Percentiles rank a stretch among this genome's conserved stretches.
phyloP scores from a whole-genome alignment of 2,888 invertebrate genomes.

The Cryptocephalus primarius region DNA sequence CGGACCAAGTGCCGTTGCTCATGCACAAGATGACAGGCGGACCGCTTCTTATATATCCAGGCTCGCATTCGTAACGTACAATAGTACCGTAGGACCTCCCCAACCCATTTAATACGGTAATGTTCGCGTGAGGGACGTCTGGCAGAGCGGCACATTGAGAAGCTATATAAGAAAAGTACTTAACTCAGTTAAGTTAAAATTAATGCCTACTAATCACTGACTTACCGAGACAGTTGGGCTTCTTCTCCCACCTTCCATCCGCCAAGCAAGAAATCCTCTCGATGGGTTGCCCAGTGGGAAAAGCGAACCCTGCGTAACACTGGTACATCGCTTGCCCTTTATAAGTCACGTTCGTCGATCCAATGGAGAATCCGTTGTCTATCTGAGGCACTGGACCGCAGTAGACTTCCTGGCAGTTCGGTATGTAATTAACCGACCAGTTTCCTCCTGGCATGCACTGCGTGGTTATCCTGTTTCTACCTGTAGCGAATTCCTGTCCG shows the following conservation, averaged over 20 bases:
- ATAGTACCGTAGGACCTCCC: slow-evolving; percentile 90
- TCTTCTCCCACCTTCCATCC: slow-evolving; percentile 86
- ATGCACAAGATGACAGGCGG: slow-evolving; percentile 86
- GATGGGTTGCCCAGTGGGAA: slow-evolving; percentile 75
- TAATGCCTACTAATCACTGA: too few species aligned
- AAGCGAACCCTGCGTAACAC: slow-evolving; percentile 93
- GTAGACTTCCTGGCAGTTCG: slow-evolving; percentile 91
- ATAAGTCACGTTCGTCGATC: slow-evolving; percentile 91
- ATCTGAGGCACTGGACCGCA: slow-evolving; percentile 98
- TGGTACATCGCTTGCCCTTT: slow-evolving; percentile 89
- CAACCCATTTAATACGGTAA: slow-evolving; percentile 78
- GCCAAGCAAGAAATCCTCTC: slow-evolving; percentile 83
- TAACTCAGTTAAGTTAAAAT: too few species aligned
- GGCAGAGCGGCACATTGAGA: slow-evolving; percentile 82
- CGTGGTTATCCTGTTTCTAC: slow-evolving; percentile 71
- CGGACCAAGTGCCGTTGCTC: slow-evolving; percentile 94
- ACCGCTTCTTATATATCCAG: slow-evolving; percentile 79
- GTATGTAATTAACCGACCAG: slow-evolving; percentile 87
- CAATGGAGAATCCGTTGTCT: slow-evolving; percentile 93
- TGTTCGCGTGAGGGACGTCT: slow-evolving; percentile 79
- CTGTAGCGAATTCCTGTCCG: slow-evolving; percentile 90
- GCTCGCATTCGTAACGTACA: slow-evolving; percentile 83
- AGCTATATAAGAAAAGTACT: too few species aligned
- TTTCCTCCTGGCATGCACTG: slow-evolving; percentile 82
- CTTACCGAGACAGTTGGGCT: slow-evolving; percentile 77